These are phyloP conservation scores for Lindbergichthys nudifrons DNA, from an alignment of 2,797 vertebrate species.

Conservation along the genomic window DNA sequence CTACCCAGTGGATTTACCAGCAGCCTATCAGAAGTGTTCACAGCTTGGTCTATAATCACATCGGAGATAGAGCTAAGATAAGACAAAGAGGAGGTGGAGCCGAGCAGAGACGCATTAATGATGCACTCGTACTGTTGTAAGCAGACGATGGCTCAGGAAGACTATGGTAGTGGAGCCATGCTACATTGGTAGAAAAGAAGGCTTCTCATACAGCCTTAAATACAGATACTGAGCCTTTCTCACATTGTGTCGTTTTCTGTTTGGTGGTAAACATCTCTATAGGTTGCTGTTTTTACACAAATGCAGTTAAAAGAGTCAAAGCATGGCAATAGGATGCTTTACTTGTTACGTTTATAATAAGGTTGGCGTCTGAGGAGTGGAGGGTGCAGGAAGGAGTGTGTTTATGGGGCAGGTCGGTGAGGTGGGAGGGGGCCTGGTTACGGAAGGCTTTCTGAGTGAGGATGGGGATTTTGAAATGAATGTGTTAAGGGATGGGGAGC, in stretches of 20 bases:
- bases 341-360: background rate
- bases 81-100: constrained; percentile 23
- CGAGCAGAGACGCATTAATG: background rate
- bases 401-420: too few relatives aligned
- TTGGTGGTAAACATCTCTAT: background rate
- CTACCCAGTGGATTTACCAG: constrained; percentile 70
- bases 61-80: constrained; percentile 37
- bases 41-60: constrained; percentile 57
- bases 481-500: too few relatives aligned
- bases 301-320: background rate
- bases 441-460: too few relatives aligned
- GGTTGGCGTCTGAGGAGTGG: background rate
- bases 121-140: background rate
- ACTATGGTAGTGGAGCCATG: background rate
- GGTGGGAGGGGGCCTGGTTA: too few relatives aligned
- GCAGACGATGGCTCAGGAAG: background rate
- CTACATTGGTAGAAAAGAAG: background rate
- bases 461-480: too few relatives aligned
- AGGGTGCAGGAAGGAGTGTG: too few relatives aligned
- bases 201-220: background rate
- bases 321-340: background rate
- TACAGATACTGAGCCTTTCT: background rate
- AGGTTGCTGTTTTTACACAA: background rate
- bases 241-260: background rate
- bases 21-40: constrained; percentile 66